Conservation (phyloP, 2,888 invertebrate genomes). For the Agapostemon virescens region DNA sequence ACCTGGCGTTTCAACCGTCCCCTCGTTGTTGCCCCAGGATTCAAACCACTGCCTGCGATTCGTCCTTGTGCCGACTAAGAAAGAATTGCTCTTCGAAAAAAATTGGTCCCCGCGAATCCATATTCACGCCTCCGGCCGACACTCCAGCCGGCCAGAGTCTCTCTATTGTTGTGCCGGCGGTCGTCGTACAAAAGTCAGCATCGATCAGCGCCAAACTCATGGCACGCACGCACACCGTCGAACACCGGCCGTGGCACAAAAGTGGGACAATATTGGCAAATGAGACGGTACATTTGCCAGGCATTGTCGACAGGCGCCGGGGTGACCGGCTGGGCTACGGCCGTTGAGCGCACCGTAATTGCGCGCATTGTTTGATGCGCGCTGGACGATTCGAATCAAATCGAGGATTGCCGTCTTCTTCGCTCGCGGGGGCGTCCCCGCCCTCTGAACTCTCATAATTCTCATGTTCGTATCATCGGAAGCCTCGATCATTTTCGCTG, state of each 20-base stretch:
- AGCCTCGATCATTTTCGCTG: slow-evolving; percentile 65
- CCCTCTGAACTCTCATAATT: slow-evolving; percentile 39
- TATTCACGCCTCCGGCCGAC: slow-evolving; percentile 50
- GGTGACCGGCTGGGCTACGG: slow-evolving; percentile 60
- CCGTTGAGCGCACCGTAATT: slow-evolving; percentile 76
- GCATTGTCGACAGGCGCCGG: slow-evolving; percentile 76
- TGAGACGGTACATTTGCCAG: slow-evolving; percentile 77
- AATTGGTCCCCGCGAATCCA: slow-evolving; percentile 32
- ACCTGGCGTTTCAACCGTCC: neutral
- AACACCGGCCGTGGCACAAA: slow-evolving; percentile 69
- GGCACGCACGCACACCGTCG: slow-evolving; percentile 49
- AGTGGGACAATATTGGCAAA: slow-evolving; percentile 80
- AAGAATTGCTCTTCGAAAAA: slow-evolving; percentile 12
- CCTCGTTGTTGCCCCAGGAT: neutral
- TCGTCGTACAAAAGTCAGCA: slow-evolving; percentile 61
- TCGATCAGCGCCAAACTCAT: slow-evolving; percentile 53
- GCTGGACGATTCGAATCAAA: slow-evolving; percentile 72
- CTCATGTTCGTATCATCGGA: slow-evolving; percentile 4
- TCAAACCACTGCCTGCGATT: neutral
- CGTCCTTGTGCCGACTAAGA: neutral
- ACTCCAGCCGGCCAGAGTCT: slow-evolving; percentile 16
- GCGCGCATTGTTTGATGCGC: slow-evolving; percentile 78
- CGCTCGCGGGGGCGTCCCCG: slow-evolving; percentile 3
- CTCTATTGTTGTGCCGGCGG: slow-evolving; percentile 51
- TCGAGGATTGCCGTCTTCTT: slow-evolving; percentile 58